phyloP scores from a whole-genome alignment of 2,888 invertebrate genomes.

The Zygogramma bicolorata region DNA sequence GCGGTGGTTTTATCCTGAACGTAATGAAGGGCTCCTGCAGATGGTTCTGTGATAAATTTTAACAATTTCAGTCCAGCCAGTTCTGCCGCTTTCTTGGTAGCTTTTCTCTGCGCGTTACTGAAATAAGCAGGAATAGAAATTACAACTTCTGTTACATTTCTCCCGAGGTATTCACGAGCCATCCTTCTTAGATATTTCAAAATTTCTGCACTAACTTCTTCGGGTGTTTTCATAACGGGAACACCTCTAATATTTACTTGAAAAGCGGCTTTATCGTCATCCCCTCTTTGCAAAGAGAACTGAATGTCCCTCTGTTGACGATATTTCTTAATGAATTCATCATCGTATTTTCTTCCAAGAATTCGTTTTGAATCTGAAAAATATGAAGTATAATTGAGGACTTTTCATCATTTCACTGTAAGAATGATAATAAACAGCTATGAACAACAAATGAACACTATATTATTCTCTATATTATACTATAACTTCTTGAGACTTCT shows the following conservation, averaged over 20 bases:
- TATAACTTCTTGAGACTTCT: too few relatives aligned
- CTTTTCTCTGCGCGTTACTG: slow-evolving; percentile 42
- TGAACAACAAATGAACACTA: too few relatives aligned
- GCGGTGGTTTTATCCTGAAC: background rate
- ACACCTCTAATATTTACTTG: background rate
- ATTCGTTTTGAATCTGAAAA: background rate
- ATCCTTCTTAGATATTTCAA: slow-evolving; percentile 37
- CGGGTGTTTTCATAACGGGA: slow-evolving; percentile 28
- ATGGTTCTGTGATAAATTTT: background rate
- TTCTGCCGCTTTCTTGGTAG: background rate
- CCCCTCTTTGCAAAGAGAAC: background rate
- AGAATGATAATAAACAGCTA: too few relatives aligned
- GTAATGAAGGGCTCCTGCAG: background rate
- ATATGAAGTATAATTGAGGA: too few relatives aligned
- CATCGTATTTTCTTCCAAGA: background rate
- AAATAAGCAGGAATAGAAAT: slow-evolving; percentile 45
- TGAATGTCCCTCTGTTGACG: background rate
- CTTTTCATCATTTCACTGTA: too few relatives aligned
- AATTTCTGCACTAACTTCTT: slow-evolving; percentile 43
- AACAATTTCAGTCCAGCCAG: background rate
- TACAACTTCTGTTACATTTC: slow-evolving; percentile 39
- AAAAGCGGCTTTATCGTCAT: background rate
- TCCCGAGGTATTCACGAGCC: slow-evolving; percentile 29
- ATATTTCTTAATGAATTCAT: background rate
- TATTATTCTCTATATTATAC: too few relatives aligned